Conservation (phyloP, 2,113 vertebrate genomes). For the Symphodus melops region DNA sequence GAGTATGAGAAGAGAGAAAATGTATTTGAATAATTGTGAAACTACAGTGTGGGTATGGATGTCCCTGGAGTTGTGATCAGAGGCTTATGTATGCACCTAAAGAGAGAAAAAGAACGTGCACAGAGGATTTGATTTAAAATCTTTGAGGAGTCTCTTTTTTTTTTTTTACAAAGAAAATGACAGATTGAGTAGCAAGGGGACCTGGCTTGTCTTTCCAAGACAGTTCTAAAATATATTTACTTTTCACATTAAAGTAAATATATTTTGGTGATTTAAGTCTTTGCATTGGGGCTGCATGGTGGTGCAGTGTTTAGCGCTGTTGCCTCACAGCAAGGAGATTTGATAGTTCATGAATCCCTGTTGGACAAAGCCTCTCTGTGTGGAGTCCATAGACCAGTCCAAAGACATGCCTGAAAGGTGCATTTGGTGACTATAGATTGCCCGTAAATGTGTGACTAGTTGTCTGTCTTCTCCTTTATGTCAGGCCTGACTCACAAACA, state of each 20-base stretch:
- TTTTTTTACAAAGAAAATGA: not conserved
- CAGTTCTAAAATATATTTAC: not conserved
- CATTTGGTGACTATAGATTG: too few relatives aligned
- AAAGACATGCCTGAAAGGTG: too few relatives aligned
- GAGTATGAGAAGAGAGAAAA: constrained; percentile 17
- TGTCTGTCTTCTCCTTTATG: too few relatives aligned
- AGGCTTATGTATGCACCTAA: not conserved
- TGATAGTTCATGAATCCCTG: too few relatives aligned
- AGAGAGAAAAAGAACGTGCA: not conserved
- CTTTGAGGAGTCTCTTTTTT: not conserved
- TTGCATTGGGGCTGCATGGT: not conserved
- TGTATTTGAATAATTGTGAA: constrained; percentile 31
- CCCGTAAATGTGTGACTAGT: too few relatives aligned
- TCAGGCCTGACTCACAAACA: too few relatives aligned
- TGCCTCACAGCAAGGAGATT: too few relatives aligned
- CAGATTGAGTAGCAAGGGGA: not conserved
- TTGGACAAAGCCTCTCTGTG: too few relatives aligned
- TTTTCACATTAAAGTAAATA: not conserved
- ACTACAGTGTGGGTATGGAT: not conserved
- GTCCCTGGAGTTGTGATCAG: constrained; percentile 11
- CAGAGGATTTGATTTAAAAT: not conserved
- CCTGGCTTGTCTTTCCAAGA: not conserved
- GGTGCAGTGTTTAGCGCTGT: too few relatives aligned
- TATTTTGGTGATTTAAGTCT: not conserved
- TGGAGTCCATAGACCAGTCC: too few relatives aligned